Conservation (phyloP, 2,888 invertebrate genomes). For the Xestia ashworthii region DNA sequence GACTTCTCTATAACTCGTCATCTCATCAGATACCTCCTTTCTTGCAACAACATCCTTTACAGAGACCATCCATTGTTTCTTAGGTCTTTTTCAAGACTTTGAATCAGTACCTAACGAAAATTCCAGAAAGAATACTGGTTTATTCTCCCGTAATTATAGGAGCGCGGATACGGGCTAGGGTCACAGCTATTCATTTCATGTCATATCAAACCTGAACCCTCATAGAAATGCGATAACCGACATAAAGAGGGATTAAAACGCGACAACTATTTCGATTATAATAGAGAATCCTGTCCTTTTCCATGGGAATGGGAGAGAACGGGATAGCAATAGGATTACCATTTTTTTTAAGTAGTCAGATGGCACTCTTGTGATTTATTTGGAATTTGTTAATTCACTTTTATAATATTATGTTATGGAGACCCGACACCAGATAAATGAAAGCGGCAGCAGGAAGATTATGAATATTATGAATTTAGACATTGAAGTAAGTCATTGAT, state of each 20-base stretch:
- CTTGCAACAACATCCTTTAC: too few relatives aligned
- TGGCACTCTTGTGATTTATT: constrained; percentile 34
- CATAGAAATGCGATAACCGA: constrained; percentile 52
- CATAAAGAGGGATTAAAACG: constrained; percentile 51
- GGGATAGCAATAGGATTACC: constrained; percentile 11
- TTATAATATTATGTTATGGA: constrained; percentile 1
- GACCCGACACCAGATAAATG: not conserved
- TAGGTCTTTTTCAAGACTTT: not conserved
- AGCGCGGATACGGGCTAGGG: constrained; percentile 14
- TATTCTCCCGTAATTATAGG: constrained; percentile 1
- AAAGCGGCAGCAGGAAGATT: not conserved
- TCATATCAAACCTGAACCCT: constrained; percentile 37
- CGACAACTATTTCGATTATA: constrained; percentile 56
- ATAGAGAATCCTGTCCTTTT: constrained; percentile 27
- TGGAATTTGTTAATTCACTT: constrained; percentile 20
- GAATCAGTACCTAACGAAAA: not conserved
- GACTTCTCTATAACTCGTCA: too few relatives aligned
- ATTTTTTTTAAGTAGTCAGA: constrained; percentile 25
- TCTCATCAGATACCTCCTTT: too few relatives aligned
- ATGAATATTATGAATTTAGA: not conserved
- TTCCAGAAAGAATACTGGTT: not conserved
- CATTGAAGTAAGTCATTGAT: not conserved
- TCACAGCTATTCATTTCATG: constrained; percentile 14
- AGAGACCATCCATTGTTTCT: too few relatives aligned
- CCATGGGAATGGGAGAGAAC: not conserved